Conservation (phyloP, 2,888 invertebrate species). For the Coenonympha arcania region DNA sequence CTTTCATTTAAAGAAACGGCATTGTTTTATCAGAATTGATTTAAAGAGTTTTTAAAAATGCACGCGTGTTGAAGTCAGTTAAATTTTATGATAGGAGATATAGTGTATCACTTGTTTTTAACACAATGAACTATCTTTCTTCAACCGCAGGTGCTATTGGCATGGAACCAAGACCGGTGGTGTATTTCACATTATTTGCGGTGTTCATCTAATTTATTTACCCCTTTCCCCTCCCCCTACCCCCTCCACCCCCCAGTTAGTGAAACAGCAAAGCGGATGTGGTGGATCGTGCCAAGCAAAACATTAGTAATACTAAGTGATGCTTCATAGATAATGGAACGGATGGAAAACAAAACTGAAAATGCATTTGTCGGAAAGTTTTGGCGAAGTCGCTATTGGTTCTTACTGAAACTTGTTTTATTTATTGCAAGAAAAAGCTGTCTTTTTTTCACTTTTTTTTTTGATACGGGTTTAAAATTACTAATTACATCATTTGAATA, state of each 20-base stretch:
- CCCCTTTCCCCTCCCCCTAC: constrained; percentile 8
- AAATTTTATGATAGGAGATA: background rate
- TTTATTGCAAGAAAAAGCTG: too few relatives aligned
- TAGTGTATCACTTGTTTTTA: background rate
- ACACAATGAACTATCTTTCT: constrained; percentile 4
- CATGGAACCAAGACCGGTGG: constrained; percentile 15
- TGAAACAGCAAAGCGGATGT: constrained; percentile 17
- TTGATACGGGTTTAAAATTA: too few relatives aligned
- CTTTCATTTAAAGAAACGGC: too few relatives aligned
- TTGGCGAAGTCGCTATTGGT: background rate
- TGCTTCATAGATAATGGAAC: constrained; percentile 18
- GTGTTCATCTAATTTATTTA: constrained; percentile 22
- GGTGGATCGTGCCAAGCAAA: constrained; percentile 16
- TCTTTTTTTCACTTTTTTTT: too few relatives aligned
- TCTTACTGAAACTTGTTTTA: too few relatives aligned
- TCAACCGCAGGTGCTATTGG: constrained; percentile 19
- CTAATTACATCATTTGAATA: too few relatives aligned
- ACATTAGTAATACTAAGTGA: constrained; percentile 15
- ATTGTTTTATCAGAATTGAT: too few relatives aligned
- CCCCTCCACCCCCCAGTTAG: constrained; percentile 20
- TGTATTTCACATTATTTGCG: constrained; percentile 24
- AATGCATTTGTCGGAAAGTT: constrained; percentile 1
- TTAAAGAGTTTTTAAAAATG: too few relatives aligned
- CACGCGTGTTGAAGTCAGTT: background rate
- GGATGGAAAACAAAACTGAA: constrained; percentile 8